Evolutionary conservation across 2,797 vertebrate species (phyloP), one percentile per base, ranked within the genome.

Genomic region (Hipposideros larvatus): DNA sequence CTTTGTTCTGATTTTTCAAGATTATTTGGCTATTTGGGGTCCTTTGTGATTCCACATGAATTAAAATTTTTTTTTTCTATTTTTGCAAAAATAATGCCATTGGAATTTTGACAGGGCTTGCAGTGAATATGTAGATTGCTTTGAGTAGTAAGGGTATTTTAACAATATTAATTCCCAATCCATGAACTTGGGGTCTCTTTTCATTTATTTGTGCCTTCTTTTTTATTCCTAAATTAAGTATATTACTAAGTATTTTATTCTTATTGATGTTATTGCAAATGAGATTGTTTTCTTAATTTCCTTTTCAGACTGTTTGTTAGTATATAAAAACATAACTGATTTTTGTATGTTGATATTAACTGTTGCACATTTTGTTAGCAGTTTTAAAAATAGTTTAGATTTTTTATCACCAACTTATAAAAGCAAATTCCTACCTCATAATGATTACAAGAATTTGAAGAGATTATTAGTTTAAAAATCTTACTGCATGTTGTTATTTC

Each of bases 391-490:
- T 85, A 7, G 37, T 28, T 89, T 87, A 28, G 11, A 46, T 51
- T n/a, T 94, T 90, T 87, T n/a, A 89, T 91, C 11, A 57, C 18
- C 28, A 66, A 70, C 37, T 87, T 91, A 4, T 80, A 68, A 78
- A 84, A 68, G 65, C 68, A 31, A 59, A 65, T 46, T 79, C 79
- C 59, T 84, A 53, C 28, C 87, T 87, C 16, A 57, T 24, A 94
- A 46, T 34, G 4, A 86, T 68, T 68, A 26, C 78, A 95, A 87
- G 31, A 80, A 65, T 48, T 48, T 78, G 41, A 91, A 79, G 48
- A 37, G 26, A 85, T 75, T 53, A 14, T 77, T 75, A 41, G 21
- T 68, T 79, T 53, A 86, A 93, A 74, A 78, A 37, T 63, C 31
- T 80, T 46, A 55, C 4, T 55, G 6, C n/a, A 53, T 22, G 8